A percentile compares a stretch with the other conserved stretches of the same genome.
Evolutionary conservation across 2,888 invertebrate genomes (phyloP).

Genomic region (Azorinus chamasolen): DNA sequence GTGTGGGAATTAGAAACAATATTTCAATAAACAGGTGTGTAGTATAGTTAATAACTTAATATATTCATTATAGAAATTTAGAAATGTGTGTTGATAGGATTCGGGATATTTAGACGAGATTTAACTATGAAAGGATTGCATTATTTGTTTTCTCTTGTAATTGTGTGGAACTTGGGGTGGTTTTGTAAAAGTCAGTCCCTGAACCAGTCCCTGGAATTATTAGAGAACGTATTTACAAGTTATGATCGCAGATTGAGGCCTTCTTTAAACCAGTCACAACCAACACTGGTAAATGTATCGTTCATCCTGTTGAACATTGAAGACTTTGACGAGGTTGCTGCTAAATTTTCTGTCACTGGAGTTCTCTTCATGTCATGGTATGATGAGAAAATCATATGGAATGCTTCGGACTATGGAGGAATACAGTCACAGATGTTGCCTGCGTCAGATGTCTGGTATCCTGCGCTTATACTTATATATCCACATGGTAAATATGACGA

Average conservation of each 20-base stretch:
- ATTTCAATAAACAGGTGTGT: no score
- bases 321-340: slow-evolving; percentile 57
- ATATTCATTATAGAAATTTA: no score
- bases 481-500: slow-evolving; percentile 48
- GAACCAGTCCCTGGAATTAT: no score
- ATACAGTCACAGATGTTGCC: slow-evolving; percentile 29
- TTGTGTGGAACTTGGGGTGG: no score
- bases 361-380: slow-evolving; percentile 45
- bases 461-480: slow-evolving; percentile 48
- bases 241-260: slow-evolving; percentile 36
- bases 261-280: slow-evolving; percentile 15
- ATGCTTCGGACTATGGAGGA: slow-evolving; percentile 32
- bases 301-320: slow-evolving; percentile 45
- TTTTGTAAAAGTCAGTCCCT: no score
- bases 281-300: slow-evolving; percentile 19
- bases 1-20: no score
- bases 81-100: no score
- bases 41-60: no score
- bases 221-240: neutral
- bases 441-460: slow-evolving; percentile 54
- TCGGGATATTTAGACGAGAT: no score
- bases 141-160: no score
- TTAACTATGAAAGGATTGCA: no score
- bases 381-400: slow-evolving; percentile 53
- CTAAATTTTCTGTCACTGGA: slow-evolving; percentile 42